These are phyloP conservation scores for Epinotia nisella DNA, from an alignment of 2,888 invertebrate genomes.

Conservation along the genomic window DNA sequence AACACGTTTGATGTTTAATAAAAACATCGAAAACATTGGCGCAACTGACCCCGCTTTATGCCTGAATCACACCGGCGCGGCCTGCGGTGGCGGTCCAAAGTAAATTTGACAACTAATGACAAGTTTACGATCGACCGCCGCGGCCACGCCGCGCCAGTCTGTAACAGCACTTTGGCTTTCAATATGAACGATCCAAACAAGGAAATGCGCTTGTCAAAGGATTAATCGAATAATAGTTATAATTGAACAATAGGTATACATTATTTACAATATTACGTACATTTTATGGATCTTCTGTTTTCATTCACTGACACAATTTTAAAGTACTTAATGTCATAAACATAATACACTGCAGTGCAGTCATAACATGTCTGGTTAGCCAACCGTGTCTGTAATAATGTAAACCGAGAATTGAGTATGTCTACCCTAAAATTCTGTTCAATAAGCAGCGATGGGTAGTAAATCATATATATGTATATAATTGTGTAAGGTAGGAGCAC, in stretches of 20 bases:
- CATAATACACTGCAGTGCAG: background rate
- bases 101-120: no score
- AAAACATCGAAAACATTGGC: no score
- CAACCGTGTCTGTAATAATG: background rate
- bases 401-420: background rate
- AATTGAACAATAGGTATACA: background rate
- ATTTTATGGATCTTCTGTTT: background rate
- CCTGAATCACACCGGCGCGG: no score
- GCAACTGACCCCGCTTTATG: no score
- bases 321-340: constrained; percentile 1
- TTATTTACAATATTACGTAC: background rate
- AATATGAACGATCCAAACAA: background rate
- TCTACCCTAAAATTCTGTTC: background rate
- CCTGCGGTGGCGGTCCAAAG: no score
- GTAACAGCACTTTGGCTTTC: no score
- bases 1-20: no score
- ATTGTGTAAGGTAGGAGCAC: no score
- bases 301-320: background rate
- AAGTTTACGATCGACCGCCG: no score
- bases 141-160: no score
- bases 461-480: no score
- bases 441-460: background rate
- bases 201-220: background rate
- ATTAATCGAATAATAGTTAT: constrained; percentile 7
- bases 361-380: background rate